A percentile compares a stretch with the other conserved stretches of the same genome.
Conservation (phyloP, 2,797 vertebrate genomes). For the Vireo griseus region DNA sequence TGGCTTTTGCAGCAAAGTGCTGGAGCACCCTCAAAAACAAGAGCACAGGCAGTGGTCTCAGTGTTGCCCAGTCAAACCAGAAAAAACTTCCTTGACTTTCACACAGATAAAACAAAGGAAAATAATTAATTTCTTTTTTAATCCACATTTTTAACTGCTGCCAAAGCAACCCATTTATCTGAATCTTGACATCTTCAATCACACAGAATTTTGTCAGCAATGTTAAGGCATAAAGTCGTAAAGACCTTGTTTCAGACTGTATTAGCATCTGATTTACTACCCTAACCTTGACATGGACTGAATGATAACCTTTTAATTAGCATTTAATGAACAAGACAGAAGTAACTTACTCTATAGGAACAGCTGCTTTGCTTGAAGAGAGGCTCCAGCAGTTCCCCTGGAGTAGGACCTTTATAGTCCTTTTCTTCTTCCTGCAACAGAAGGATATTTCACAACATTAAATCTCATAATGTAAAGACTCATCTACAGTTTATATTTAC, state of each 20-base stretch:
- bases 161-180: background rate
- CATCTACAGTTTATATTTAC: background rate
- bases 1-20: background rate
- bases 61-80: background rate
- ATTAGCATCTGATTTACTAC: background rate
- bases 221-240: background rate
- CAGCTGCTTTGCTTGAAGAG: constrained; percentile 98
- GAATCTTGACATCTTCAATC: background rate
- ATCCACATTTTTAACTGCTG: background rate
- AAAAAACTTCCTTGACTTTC: background rate
- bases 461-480: background rate
- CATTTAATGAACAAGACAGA: background rate
- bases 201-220: background rate
- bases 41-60: background rate
- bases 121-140: background rate
- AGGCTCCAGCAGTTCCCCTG: constrained; percentile 86
- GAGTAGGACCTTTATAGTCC: constrained; percentile 84
- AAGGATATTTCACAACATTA: background rate
- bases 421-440: constrained; percentile 84
- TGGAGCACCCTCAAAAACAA: background rate
- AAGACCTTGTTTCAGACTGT: background rate
- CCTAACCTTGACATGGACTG: background rate
- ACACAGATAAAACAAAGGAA: background rate
- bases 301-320: background rate
- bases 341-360: constrained; percentile 88